phyloP scores from a whole-genome alignment of 2,797 vertebrate genomes.

The Lepus townsendii region DNA sequence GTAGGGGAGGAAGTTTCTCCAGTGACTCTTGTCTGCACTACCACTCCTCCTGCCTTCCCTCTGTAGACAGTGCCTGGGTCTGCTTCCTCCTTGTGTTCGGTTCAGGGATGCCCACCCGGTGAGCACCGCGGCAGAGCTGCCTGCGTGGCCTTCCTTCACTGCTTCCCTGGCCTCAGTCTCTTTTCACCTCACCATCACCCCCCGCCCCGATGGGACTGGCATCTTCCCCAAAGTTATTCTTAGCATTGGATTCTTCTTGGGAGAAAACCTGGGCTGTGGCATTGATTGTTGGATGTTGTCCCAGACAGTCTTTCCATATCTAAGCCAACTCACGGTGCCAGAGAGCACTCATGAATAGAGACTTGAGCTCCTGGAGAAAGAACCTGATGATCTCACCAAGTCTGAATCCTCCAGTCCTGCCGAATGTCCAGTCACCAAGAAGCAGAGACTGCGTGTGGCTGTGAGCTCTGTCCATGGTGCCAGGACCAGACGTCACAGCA shows the following conservation, averaged over 20 bases:
- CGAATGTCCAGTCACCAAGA: not conserved
- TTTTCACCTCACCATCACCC: not conserved
- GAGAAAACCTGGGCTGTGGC: not conserved
- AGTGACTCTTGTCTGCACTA: no score
- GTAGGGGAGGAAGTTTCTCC: no score
- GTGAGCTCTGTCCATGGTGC: not conserved
- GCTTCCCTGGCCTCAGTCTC: not conserved
- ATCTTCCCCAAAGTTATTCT: not conserved
- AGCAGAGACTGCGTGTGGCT: not conserved
- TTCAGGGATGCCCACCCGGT: no score
- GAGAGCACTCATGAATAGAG: not conserved
- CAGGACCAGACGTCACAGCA: not conserved
- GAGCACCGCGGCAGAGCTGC: not conserved
- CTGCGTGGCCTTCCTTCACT: not conserved
- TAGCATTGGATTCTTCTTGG: not conserved
- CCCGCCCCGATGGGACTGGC: not conserved
- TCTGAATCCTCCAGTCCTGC: not conserved
- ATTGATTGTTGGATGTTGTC: not conserved
- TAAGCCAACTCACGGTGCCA: not conserved
- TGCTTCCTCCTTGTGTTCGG: no score
- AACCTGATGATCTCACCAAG: not conserved
- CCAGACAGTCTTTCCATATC: not conserved
- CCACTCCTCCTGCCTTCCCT: no score
- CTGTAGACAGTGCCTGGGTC: no score
- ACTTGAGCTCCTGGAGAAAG: not conserved